phyloP scores from a whole-genome alignment of 2,797 vertebrate genomes.

The Scarus forsteni region DNA sequence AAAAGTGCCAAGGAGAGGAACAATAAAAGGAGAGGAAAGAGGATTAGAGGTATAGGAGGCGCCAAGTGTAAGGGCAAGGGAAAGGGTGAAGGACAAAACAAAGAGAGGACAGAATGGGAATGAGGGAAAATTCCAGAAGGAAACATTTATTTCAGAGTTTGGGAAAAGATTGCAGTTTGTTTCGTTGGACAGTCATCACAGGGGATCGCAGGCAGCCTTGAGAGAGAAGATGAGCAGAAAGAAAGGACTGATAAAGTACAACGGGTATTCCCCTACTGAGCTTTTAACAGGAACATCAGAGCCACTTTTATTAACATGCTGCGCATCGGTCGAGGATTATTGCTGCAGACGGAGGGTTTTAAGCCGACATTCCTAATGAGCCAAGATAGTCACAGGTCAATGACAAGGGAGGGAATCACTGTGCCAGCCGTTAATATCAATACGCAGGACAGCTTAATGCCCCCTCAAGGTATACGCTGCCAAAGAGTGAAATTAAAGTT shows the following conservation, averaged over 20 bases:
- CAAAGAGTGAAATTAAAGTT: not conserved
- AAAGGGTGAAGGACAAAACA: conserved; percentile 46
- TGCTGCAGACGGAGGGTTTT: conserved; percentile 64
- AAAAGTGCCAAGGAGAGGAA: not conserved
- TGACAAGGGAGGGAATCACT: conserved; percentile 29
- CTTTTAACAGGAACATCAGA: conserved; percentile 57
- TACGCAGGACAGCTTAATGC: no score
- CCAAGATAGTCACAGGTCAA: conserved; percentile 52
- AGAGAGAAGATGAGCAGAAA: conserved; percentile 48
- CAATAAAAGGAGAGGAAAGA: conserved; percentile 7
- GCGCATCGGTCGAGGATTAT: conserved; percentile 34
- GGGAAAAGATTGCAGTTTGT: conserved; percentile 44
- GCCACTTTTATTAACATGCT: conserved; percentile 69
- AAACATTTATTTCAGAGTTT: conserved; percentile 17
- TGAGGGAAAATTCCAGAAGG: not conserved
- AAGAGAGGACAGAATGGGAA: conserved; percentile 27
- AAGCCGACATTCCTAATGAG: conserved; percentile 67
- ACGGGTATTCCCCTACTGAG: conserved; percentile 36
- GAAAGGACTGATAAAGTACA: conserved; percentile 28
- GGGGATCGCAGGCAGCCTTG: conserved; percentile 26
- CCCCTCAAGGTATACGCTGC: not conserved
- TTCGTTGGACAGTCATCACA: conserved; percentile 45
- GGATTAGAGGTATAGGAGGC: conserved; percentile 14
- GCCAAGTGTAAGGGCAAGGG: conserved; percentile 27
- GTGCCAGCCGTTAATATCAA: not conserved